Evolutionary conservation across 2,113 vertebrate species (phyloP).

Genomic region (Coptodon bakossiorum): DNA sequence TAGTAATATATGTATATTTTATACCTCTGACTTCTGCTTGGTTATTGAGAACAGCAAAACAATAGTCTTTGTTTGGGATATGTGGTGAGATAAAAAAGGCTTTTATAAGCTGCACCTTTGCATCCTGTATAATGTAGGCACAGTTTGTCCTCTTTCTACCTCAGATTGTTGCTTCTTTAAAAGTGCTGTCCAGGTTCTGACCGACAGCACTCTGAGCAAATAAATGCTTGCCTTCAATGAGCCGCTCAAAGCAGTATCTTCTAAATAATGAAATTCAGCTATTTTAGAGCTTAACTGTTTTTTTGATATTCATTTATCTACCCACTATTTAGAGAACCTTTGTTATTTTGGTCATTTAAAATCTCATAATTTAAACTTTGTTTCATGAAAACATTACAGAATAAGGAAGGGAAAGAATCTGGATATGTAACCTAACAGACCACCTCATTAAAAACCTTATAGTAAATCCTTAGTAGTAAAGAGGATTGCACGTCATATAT

Average conservation of each 20-base stretch:
- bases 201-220: background rate
- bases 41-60: background rate
- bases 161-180: background rate
- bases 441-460: background rate
- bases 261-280: background rate
- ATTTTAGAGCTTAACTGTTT: background rate
- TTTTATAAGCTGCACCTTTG: background rate
- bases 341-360: background rate
- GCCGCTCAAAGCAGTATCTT: background rate
- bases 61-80: background rate
- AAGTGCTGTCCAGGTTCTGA: background rate
- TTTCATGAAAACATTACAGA: background rate
- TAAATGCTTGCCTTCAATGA: background rate
- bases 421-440: background rate
- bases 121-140: background rate
- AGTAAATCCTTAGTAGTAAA: background rate
- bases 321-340: background rate
- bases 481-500: background rate
- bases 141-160: background rate
- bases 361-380: background rate
- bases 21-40: background rate
- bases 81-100: background rate
- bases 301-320: background rate
- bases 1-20: fast-evolving
- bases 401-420: background rate